phyloP scores from a whole-genome alignment of 2,888 invertebrate species.

The Hydraecia micacea region DNA sequence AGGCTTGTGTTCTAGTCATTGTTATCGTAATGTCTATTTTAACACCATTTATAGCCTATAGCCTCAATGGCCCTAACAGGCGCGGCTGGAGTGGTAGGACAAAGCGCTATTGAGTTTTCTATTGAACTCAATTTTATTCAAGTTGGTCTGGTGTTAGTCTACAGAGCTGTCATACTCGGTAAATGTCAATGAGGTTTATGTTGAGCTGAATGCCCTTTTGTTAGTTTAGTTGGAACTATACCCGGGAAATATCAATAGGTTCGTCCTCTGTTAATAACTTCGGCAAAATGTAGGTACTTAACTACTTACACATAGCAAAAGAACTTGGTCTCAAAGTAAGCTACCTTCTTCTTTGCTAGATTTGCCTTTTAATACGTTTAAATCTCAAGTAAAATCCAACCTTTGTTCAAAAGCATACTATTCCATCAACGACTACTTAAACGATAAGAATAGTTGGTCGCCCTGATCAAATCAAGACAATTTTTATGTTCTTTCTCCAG shows the following conservation, averaged over 20 bases:
- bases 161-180: neutral
- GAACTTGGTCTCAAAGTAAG: neutral
- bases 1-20: conserved; percentile 55
- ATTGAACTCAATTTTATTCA: conserved; percentile 6
- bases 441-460: too few relatives aligned
- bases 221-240: neutral
- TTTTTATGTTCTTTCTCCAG: too few relatives aligned
- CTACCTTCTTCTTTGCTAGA: too few relatives aligned
- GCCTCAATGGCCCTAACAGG: conserved; percentile 15
- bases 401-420: too few relatives aligned
- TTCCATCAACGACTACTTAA: too few relatives aligned
- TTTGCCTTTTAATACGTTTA: too few relatives aligned
- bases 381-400: too few relatives aligned
- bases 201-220: neutral
- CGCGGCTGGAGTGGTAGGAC: conserved; percentile 15
- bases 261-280: neutral
- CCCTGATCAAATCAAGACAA: too few relatives aligned
- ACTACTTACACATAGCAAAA: neutral
- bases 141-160: neutral
- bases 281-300: neutral
- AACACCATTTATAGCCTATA: conserved; percentile 32
- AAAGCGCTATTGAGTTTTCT: conserved; percentile 19
- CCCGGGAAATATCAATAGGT: neutral
- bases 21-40: conserved; percentile 62
- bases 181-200: neutral